phyloP scores from a whole-genome alignment of 1,140 invertebrate genomes.

The Paraescarpia echinospica region DNA sequence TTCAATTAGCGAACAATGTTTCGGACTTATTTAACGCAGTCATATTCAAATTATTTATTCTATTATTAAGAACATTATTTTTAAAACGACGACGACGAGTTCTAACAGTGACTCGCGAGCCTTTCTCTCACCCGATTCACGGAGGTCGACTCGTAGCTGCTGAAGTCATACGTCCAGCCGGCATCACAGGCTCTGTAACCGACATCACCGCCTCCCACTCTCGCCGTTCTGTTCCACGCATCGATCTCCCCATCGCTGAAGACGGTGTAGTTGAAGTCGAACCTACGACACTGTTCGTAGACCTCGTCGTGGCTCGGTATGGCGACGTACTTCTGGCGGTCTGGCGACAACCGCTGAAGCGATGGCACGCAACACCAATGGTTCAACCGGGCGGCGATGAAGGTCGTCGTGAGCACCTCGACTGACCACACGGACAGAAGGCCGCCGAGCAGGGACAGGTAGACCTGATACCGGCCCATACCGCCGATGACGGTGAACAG shows the following conservation, averaged over 20 bases:
- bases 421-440: background rate
- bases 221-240: background rate
- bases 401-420: background rate
- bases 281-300: background rate
- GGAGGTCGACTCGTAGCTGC: background rate
- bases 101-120: too few species aligned
- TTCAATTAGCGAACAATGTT: too few species aligned
- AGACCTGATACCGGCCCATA: background rate
- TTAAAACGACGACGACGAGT: too few species aligned
- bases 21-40: too few species aligned
- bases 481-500: constrained; percentile 3
- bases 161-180: constrained; percentile 10
- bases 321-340: background rate
- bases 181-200: background rate
- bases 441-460: background rate
- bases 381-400: background rate
- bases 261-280: constrained; percentile 7
- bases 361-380: constrained; percentile 1
- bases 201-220: background rate
- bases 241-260: background rate
- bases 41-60: too few species aligned
- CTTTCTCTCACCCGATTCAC: background rate
- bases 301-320: background rate
- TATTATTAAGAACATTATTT: too few species aligned
- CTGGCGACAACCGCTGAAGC: background rate